Evolutionary conservation across 2,113 vertebrate genomes (phyloP).

Genomic region (Bolborhynchus lineola): DNA sequence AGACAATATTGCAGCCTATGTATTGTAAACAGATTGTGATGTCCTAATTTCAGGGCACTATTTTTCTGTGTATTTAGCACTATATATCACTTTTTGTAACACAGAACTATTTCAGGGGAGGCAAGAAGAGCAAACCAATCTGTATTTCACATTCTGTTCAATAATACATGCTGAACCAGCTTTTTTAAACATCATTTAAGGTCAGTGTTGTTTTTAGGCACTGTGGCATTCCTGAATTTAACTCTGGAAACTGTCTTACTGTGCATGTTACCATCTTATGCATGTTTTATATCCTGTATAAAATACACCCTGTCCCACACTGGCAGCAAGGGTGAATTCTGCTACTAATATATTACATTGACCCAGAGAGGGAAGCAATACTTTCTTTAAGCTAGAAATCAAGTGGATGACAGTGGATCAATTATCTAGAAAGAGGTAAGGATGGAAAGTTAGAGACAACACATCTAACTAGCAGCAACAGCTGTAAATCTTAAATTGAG

Average conservation of each 20-base stretch:
- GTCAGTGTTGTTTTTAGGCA: not conserved
- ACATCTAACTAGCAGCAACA: not conserved
- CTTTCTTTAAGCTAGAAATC: not conserved
- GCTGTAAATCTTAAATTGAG: not conserved
- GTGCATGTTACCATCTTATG: not conserved
- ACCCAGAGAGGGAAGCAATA: not conserved
- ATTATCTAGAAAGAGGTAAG: not conserved
- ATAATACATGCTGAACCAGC: not conserved
- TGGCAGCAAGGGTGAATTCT: not conserved
- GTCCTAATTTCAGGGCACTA: not conserved
- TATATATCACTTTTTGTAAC: not conserved
- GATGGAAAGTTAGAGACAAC: not conserved
- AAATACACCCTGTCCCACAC: not conserved
- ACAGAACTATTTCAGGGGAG: not conserved
- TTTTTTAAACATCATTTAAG: not conserved
- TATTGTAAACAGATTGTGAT: not conserved
- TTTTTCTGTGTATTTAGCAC: not conserved
- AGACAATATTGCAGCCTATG: not conserved
- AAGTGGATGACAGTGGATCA: not conserved
- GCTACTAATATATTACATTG: not conserved
- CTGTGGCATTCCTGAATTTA: not conserved
- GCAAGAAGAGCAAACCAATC: not conserved
- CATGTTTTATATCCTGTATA: not conserved
- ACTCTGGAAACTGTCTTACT: not conserved
- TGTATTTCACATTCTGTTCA: not conserved